These are phyloP conservation scores for Tuta absoluta DNA, from an alignment of 2,888 invertebrate genomes.

Conservation along the genomic window DNA sequence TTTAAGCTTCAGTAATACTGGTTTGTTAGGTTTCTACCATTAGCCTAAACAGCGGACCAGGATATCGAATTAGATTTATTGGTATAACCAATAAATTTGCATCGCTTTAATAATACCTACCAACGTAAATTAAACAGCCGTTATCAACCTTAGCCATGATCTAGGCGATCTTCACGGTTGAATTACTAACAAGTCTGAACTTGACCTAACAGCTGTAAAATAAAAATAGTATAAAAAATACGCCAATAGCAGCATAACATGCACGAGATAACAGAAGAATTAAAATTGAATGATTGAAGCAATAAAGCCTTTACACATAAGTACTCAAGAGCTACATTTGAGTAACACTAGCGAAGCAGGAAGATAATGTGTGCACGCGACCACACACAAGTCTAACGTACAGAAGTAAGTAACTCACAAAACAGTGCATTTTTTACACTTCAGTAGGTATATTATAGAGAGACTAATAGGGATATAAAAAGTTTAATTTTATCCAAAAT, in stretches of 20 bases:
- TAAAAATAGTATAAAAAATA: slow-evolving; percentile 32
- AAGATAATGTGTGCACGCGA: slow-evolving; percentile 51
- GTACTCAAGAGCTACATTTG: slow-evolving; percentile 32
- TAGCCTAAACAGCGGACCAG: too few species aligned
- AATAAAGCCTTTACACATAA: not conserved
- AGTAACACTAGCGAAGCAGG: slow-evolving; percentile 19
- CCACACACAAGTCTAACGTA: slow-evolving; percentile 29
- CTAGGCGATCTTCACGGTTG: slow-evolving; percentile 41
- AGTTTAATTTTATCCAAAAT: too few species aligned
- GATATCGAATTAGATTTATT: too few species aligned
- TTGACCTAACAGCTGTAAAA: slow-evolving; percentile 49
- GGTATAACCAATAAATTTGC: too few species aligned
- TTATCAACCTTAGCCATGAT: slow-evolving; percentile 25
- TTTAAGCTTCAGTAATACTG: not conserved
- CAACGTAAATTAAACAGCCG: too few species aligned
- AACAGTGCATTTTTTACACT: slow-evolving; percentile 23
- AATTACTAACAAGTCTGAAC: slow-evolving; percentile 52
- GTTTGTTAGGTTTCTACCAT: too few species aligned
- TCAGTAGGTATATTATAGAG: too few species aligned
- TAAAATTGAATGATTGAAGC: not conserved
- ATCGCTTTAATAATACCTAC: too few species aligned
- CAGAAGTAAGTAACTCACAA: slow-evolving; percentile 41
- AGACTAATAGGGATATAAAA: too few species aligned
- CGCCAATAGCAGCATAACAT: slow-evolving; percentile 41
- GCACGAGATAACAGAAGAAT: slow-evolving; percentile 26